phyloP scores from a whole-genome alignment of 2,888 invertebrate species.

The Caenorhabditis sinica region DNA sequence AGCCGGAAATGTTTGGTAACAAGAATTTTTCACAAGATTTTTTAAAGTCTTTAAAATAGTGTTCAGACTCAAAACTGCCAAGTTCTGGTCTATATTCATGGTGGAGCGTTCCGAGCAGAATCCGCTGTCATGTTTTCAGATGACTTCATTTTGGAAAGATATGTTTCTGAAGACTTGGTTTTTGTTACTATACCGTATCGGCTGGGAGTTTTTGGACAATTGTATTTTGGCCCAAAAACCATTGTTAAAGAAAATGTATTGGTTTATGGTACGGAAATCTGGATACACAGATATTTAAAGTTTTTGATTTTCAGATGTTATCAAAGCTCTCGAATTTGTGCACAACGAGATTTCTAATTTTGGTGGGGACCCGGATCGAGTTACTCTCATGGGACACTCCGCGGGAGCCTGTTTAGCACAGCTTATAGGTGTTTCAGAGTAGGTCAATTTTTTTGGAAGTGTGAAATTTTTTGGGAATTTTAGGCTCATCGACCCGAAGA shows the following conservation, averaged over 20 bases:
- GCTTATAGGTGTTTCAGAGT: slow-evolving; percentile 33
- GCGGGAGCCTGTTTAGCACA: slow-evolving; percentile 45
- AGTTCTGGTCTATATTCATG: slow-evolving; percentile 74
- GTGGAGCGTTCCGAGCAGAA: slow-evolving; percentile 70
- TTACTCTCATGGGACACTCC: slow-evolving; percentile 62
- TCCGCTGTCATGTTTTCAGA: slow-evolving; percentile 74
- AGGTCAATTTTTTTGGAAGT: neutral
- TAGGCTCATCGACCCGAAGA: slow-evolving; percentile 45
- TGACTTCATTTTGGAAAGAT: slow-evolving; percentile 68
- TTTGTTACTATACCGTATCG: slow-evolving; percentile 74
- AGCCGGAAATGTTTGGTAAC: slow-evolving; percentile 48
- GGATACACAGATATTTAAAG: neutral
- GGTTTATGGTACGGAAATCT: slow-evolving; percentile 54
- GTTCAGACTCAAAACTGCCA: slow-evolving; percentile 59
- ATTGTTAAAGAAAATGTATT: slow-evolving; percentile 68
- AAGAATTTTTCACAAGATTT: neutral
- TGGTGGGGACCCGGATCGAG: slow-evolving; percentile 48
- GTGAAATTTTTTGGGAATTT: slow-evolving; percentile 1
- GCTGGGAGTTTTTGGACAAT: slow-evolving; percentile 73
- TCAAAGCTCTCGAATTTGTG: slow-evolving; percentile 29
- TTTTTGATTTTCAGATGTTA: slow-evolving; percentile 25
- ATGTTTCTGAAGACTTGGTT: slow-evolving; percentile 68
- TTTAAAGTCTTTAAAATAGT: neutral
- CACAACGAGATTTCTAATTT: slow-evolving; percentile 53
- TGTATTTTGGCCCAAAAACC: slow-evolving; percentile 67